Evolutionary conservation across 2,113 vertebrate species (phyloP), one percentile per base, ranked within the genome.

Genomic region (Myrmophylax atrothorax): DNA sequence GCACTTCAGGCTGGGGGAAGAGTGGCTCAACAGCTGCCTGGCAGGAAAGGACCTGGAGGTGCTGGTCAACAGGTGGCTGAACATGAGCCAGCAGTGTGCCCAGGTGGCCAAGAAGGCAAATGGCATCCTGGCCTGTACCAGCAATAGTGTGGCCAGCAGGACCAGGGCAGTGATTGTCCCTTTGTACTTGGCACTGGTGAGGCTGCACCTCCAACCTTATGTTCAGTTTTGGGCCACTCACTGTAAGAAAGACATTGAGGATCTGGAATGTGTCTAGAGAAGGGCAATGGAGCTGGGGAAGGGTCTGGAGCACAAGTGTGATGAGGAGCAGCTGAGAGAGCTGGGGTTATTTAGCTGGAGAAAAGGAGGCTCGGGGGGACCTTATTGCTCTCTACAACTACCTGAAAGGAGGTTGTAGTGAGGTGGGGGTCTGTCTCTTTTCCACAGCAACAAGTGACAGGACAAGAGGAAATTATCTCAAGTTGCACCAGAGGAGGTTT

Each of bases 251-350:
- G 38, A 28, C 38, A 35, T 28, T 8, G 49, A 64, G 18, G 18
- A 18, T 24, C 60, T 79, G 31, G 31, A 44, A 8, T 0, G 3
- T 10, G 49, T 66, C 25, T 37, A 66, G n/a, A 2, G 52, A 22
- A 59, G 46, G 9, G 25, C 14, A 88, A 1, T 0, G 0, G 7
- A 29, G 4, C 18, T 55, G 59, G 14, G 0, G 22, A 67, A n/a
- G 35, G 40, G 3, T 18, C 46, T 60, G 16, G 26, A 73, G 35
- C 18, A 55, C 35, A 73, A 13, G 31, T 11, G 20, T 28, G 14
- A 2, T 77, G 58, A 33, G 31, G 31, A 79, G 7, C 4, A 3
- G 8, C 38, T 78, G 59, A 47, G 52, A 15, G 6, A 72, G 13
- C 18, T 47, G 29, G 1, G 10, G 1, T 1, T 49, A 2, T 73